These are phyloP conservation scores for Pyrocephalus nanus DNA, from an alignment of 2,797 vertebrate species.

Conservation along the genomic window DNA sequence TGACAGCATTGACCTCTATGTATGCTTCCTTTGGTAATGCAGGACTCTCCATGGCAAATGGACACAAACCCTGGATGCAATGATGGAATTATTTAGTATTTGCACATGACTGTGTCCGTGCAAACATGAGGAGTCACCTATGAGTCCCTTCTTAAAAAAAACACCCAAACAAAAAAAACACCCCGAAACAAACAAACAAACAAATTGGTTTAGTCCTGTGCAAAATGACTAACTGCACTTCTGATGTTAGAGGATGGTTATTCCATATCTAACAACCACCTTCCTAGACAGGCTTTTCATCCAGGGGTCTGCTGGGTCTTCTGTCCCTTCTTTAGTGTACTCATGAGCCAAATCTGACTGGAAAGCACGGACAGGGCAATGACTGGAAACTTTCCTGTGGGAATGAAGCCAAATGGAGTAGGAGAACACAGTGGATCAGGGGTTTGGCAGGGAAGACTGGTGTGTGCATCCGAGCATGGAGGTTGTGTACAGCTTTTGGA, in stretches of 20 bases:
- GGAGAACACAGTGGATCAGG: background rate
- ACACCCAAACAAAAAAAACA: background rate
- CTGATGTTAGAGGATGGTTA: background rate
- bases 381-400: conserved; percentile 4
- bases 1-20: background rate
- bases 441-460: conserved; percentile 19
- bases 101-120: background rate
- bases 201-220: background rate
- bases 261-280: background rate
- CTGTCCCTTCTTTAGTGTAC: background rate
- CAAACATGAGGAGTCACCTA: background rate
- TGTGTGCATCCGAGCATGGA: background rate
- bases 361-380: background rate
- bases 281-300: background rate
- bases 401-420: background rate
- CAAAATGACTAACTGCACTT: background rate
- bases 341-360: background rate
- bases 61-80: background rate
- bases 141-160: background rate
- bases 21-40: background rate
- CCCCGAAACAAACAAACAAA: background rate
- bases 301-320: background rate
- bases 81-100: background rate
- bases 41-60: background rate
- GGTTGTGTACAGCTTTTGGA: background rate